Conservation (phyloP, 2,888 invertebrate genomes). For the Lypha dubia region DNA sequence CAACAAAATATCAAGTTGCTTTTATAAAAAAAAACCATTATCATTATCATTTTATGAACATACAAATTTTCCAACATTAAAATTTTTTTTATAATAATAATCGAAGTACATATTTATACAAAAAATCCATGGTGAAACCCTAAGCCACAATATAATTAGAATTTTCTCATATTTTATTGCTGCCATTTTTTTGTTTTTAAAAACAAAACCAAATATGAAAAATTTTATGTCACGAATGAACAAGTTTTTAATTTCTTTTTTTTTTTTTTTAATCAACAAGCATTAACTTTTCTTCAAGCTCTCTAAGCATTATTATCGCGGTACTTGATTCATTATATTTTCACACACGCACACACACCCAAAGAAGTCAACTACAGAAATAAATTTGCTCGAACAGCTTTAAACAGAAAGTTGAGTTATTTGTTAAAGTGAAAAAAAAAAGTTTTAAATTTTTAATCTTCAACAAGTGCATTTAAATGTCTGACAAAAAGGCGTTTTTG, state of each 20-base stretch:
- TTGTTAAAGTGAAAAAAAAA: slow-evolving; percentile 7
- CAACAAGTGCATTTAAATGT: slow-evolving; percentile 16
- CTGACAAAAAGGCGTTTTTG: slow-evolving; percentile 9
- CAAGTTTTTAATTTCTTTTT: slow-evolving; percentile 37
- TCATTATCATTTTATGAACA: not conserved
- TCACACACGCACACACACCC: not conserved
- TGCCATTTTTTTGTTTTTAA: too few relatives aligned
- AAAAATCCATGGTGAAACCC: not conserved
- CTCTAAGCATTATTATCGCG: not conserved
- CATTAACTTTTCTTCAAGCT: slow-evolving; percentile 28
- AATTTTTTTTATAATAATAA: slow-evolving; percentile 13
- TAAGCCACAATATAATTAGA: not conserved
- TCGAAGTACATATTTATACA: not conserved
- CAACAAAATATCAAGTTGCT: not conserved
- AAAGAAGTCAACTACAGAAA: not conserved
- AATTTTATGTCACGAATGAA: slow-evolving; percentile 15
- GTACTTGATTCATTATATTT: not conserved
- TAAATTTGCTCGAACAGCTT: slow-evolving; percentile 1
- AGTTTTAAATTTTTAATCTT: slow-evolving; percentile 13
- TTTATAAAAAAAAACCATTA: not conserved
- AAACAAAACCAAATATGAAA: too few relatives aligned
- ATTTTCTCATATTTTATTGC: slow-evolving; percentile 14
- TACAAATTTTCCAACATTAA: not conserved
- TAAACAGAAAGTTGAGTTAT: slow-evolving; percentile 6
- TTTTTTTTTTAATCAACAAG: slow-evolving; percentile 13